Conservation (phyloP, 2,113 vertebrate species). For the Balaenoptera acutorostrata region DNA sequence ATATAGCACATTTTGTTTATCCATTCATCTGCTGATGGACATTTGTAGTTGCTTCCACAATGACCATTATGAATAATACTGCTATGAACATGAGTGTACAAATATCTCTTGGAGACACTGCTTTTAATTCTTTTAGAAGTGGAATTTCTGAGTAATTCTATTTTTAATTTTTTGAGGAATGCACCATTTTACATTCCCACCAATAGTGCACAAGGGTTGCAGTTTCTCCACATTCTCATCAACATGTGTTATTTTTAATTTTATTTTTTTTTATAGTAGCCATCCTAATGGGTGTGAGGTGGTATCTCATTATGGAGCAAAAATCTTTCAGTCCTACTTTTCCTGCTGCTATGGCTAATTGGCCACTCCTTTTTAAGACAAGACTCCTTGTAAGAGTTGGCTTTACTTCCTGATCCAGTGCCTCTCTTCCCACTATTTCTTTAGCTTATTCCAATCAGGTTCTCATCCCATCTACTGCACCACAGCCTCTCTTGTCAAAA, state of each 20-base stretch:
- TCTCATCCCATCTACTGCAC: background rate
- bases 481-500: background rate
- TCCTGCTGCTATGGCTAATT: background rate
- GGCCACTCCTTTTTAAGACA: background rate
- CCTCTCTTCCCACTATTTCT: background rate
- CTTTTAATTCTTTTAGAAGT: background rate
- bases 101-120: background rate
- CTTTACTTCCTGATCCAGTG: background rate
- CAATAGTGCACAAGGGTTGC: background rate
- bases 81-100: background rate
- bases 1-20: background rate
- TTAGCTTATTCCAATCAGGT: background rate
- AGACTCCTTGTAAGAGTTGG: background rate
- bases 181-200: background rate
- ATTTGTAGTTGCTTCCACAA: background rate
- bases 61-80: background rate
- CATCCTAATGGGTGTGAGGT: background rate
- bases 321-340: background rate
- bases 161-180: background rate
- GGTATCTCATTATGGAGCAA: background rate
- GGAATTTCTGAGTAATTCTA: background rate
- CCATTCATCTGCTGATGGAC: background rate
- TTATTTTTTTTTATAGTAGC: background rate
- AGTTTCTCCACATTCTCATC: background rate
- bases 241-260: background rate